Base-by-base conservation (phyloP, 2,888 invertebrate genomes). In the Baccha elongata region DNA sequence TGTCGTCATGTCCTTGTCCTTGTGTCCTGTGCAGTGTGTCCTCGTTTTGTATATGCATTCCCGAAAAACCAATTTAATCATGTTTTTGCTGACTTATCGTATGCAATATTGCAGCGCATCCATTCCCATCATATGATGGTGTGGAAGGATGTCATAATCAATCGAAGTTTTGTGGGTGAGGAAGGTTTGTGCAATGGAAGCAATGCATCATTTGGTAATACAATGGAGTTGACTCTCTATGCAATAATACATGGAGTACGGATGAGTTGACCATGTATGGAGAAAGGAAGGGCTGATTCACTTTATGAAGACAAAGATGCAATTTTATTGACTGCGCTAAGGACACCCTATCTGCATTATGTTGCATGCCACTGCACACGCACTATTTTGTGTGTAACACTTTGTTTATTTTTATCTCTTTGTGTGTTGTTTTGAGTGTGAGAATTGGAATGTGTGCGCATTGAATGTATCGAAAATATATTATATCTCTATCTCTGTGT, bases 21-120 rank as follows among this genome's bases (percentile, higher is more conserved):
- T 55, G 6, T 40, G 58, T 37, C 42, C 58, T 60, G 21, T 35
- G 55, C 13, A 32, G 29, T 40, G 23, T 37, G 67, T 48, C 29
- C 26, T 53, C 44, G 50, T 21, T 37, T 26, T 26, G 26, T 13
- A 8, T 19, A 69, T 53, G 62, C 44, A 52, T 64, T 44, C 52
- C 58, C 78, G n/a, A 73, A 78, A 81, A 83, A 83, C 55, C 78
- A 83, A 78, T 83, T 78, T 78, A 83, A 83, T 83, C 83, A 83
- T 83, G 83, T 78, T 83, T 83, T 83, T 68, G 83, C 83, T 83
- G 78, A 78, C 72, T 78, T 83, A 83, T 83, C 83, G 83, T 68
- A 78, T 78, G 83, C 78, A 78, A 78, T 83, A 78, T 73, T 73
- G 78, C 78, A 72, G 78, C 52, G 81, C 83, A 83, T 68, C 73